Percentiles rank a stretch among this genome's conserved stretches.
Conservation (phyloP, 2,113 vertebrate genomes). For the Burhinus bistriatus region DNA sequence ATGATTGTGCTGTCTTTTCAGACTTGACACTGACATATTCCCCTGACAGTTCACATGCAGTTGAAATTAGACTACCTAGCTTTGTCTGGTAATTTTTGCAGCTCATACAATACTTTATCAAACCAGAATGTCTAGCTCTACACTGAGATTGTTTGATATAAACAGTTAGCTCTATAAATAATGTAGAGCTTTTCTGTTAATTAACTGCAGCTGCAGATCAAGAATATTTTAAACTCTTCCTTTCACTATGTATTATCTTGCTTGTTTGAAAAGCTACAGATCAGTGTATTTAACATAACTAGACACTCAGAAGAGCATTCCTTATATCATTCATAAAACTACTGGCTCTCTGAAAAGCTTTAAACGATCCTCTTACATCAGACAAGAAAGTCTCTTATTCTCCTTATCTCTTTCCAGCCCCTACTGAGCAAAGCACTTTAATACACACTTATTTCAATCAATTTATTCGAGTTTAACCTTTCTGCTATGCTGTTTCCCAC, state of each 20-base stretch:
- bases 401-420: background rate
- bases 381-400: background rate
- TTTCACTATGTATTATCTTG: background rate
- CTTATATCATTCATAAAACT: background rate
- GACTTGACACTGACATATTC: background rate
- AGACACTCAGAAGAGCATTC: background rate
- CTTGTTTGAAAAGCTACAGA: background rate
- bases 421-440: background rate
- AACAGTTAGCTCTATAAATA: conserved; percentile 8
- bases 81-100: background rate
- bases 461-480: background rate
- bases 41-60: background rate
- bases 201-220: background rate
- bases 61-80: background rate
- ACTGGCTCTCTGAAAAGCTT: background rate
- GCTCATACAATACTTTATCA: background rate
- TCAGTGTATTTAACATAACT: background rate
- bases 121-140: background rate
- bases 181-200: background rate
- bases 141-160: background rate
- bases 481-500: background rate
- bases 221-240: background rate
- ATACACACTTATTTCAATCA: background rate
- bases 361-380: background rate
- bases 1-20: background rate